These are phyloP conservation scores for Toxonevra muliebris DNA, from an alignment of 2,888 invertebrate species.

Conservation along the genomic window DNA sequence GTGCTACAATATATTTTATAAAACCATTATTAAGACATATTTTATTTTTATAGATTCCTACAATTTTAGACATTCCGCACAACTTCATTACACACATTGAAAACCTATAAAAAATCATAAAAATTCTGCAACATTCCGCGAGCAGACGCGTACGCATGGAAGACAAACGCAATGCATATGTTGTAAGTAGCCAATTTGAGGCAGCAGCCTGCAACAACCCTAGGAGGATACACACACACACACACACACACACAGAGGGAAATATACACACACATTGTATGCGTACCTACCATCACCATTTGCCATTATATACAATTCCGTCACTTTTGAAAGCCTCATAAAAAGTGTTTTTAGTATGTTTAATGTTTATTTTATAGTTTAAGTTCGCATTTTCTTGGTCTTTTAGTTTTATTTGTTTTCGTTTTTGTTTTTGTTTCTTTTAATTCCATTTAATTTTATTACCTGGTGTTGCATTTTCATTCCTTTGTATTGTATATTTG, in stretches of 20 bases:
- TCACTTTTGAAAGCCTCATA: conserved; percentile 39
- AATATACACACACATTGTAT: conserved; percentile 2
- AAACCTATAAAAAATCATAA: too few species aligned
- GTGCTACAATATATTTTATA: too few species aligned
- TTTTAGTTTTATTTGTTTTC: not conserved
- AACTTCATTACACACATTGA: too few species aligned
- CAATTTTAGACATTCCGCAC: too few species aligned
- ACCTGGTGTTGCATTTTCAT: conserved; percentile 37
- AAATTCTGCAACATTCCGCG: too few species aligned
- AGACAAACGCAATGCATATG: conserved; percentile 15
- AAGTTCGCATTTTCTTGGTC: conserved; percentile 57
- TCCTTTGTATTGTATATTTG: conserved; percentile 26
- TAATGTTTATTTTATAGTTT: conserved; percentile 61
- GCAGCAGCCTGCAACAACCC: not conserved
- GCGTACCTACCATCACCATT: not conserved
- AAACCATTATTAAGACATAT: too few species aligned
- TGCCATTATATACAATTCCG: conserved; percentile 25
- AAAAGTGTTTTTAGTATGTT: conserved; percentile 58
- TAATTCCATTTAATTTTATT: conserved; percentile 33
- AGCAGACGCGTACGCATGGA: not conserved
- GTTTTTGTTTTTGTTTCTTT: conserved; percentile 19
- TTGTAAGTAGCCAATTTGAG: conserved; percentile 20
- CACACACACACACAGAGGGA: conserved; percentile 12
- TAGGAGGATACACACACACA: conserved; percentile 23
- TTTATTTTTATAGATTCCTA: too few species aligned